Evolutionary conservation across 2,888 invertebrate genomes (phyloP), one percentile per base, ranked within the genome.

Genomic region (Ophion slaviceki): DNA sequence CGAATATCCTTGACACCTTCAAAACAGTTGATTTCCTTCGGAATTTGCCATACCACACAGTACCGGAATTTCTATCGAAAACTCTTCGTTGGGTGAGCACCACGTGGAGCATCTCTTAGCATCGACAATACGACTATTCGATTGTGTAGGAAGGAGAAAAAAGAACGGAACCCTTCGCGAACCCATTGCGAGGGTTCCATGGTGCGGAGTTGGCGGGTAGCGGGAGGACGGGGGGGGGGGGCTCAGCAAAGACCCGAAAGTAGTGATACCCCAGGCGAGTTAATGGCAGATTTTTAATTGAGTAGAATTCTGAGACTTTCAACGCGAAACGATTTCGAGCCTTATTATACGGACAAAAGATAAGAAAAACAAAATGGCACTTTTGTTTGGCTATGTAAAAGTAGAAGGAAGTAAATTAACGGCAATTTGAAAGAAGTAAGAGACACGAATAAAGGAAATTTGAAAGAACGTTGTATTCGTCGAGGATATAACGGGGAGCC

Each of bases 221-320:
- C 61, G 84, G 45, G 20, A 11, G 47, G 76, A 8, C 3, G 32
- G 32, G 32, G 59, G 40, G 57, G 64, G n/a, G 47, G 68, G 70
- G 28, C 47, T 14, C 32, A 61, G 68, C 70, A 40, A 71, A 81
- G 57, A 71, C 61, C 74, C 80, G 59, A 84, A 79, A 80, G 76
- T 47, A 70, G 45, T 87, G 88, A 89, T 90, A 86, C 89, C 91
- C 93, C 92, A 92, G 92, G 92, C 93, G 93, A 32, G 3, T 93
- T 92, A 91, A 89, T 92, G 92, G 92, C 91, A 92, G 89, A 89
- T 87, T 81, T 86, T 83, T 82, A 68, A 84, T 87, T 84, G 82
- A 83, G 90, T 87, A 88, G 88, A 70, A 82, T 84, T 84, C 85
- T 88, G 80, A 84, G 47, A 85, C 80, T 86, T 89, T 80, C 62